phyloP scores from a whole-genome alignment of 2,113 vertebrate species.

The Erinaceus europaeus region DNA sequence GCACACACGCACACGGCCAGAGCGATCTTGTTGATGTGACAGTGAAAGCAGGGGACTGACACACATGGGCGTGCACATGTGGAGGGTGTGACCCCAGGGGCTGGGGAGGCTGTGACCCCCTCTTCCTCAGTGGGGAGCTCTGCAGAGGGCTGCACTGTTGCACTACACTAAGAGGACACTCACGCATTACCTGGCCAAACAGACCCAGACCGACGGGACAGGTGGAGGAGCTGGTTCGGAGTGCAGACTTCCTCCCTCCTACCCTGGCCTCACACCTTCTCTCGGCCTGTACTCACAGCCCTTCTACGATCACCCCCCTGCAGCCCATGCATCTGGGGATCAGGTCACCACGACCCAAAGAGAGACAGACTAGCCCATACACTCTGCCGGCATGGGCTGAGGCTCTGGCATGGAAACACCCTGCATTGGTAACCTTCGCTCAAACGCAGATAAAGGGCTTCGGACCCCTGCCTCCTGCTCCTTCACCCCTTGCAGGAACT shows the following conservation, averaged over 20 bases:
- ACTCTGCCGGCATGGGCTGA: constrained; percentile 5
- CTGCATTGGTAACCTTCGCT: background rate
- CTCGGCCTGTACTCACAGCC: background rate
- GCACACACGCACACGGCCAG: too few relatives aligned
- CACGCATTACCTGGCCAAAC: background rate
- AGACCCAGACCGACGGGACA: too few relatives aligned
- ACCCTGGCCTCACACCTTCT: background rate
- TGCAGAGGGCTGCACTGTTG: background rate
- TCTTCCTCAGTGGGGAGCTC: too few relatives aligned
- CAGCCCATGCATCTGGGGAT: background rate
- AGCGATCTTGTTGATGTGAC: background rate
- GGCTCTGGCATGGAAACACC: background rate
- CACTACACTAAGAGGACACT: background rate
- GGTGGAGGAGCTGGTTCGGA: background rate
- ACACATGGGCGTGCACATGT: too few relatives aligned
- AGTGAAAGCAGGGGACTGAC: background rate
- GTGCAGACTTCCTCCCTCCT: background rate
- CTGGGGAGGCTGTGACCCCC: too few relatives aligned
- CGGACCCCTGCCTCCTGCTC: background rate
- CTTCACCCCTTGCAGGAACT: background rate
- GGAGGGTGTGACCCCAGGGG: background rate
- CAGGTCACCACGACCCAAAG: background rate
- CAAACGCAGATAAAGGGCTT: background rate
- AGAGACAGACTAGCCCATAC: background rate
- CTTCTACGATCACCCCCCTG: background rate